phyloP scores from a whole-genome alignment of 2,797 vertebrate genomes.

The Tangara arthus region DNA sequence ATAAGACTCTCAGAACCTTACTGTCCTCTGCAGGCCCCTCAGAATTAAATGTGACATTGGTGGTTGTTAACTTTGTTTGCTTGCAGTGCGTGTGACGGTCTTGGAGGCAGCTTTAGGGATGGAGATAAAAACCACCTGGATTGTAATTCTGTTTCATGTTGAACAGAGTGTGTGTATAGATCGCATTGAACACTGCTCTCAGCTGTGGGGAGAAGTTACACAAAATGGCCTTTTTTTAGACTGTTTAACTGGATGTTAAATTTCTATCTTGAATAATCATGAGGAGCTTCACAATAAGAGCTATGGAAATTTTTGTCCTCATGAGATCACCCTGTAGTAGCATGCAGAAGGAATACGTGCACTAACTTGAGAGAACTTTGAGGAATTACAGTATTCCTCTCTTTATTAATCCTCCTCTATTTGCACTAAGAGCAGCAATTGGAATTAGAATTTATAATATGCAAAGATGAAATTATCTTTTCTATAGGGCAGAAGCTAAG shows the following conservation, averaged over 20 bases:
- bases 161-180: rapidly evolving
- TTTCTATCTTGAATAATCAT: background rate
- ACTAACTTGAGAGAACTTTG: background rate
- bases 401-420: background rate
- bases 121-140: background rate
- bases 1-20: background rate
- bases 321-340: background rate
- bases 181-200: rapidly evolving
- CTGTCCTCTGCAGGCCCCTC: background rate
- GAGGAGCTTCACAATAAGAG: background rate
- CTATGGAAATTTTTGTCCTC: background rate
- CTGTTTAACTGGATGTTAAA: background rate
- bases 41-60: background rate
- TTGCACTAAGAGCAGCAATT: background rate
- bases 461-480: background rate
- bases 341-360: background rate
- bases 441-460: background rate
- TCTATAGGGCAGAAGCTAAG: background rate
- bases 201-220: rapidly evolving
- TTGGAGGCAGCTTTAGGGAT: background rate
- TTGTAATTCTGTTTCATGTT: background rate
- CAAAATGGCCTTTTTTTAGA: background rate
- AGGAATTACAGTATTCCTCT: background rate
- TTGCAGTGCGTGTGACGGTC: rapidly evolving
- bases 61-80: background rate